phyloP scores from a whole-genome alignment of 2,113 vertebrate genomes.

The Rattus rattus region DNA sequence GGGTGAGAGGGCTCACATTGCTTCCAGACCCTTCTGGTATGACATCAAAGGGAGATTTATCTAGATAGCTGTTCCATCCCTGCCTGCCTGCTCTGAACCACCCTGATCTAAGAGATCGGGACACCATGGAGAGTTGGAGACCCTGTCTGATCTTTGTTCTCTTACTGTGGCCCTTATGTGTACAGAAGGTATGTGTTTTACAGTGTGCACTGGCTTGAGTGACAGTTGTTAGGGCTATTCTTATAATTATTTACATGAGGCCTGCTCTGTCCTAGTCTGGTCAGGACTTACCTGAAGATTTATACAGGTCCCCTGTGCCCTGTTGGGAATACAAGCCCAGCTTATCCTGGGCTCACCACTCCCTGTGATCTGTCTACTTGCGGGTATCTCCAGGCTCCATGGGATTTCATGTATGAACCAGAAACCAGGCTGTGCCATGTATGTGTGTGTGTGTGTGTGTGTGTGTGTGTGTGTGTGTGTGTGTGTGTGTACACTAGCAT shows the following conservation, averaged over 20 bases:
- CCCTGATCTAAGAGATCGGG: no score
- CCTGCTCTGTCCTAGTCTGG: neutral
- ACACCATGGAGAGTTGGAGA: neutral
- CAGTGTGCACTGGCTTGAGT: neutral
- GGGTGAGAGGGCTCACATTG: neutral
- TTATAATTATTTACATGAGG: neutral
- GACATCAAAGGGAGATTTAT: neutral
- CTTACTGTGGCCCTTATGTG: no score
- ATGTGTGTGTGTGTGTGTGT: neutral
- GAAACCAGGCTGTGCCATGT: neutral
- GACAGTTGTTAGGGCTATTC: neutral
- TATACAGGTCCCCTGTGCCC: neutral
- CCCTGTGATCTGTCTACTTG: neutral
- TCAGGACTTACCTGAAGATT: neutral
- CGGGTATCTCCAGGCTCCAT: neutral
- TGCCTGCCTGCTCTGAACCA: neutral
- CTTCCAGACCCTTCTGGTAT: neutral
- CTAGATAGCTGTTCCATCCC: fast-evolving
- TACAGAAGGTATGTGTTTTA: neutral
- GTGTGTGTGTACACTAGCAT: neutral
- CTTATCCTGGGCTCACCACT: neutral
- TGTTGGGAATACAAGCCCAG: neutral
- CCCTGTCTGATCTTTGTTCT: neutral
- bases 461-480: neutral
- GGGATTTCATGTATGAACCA: neutral